Conservation (phyloP, 2,888 invertebrate genomes). For the Graphium colonna region DNA sequence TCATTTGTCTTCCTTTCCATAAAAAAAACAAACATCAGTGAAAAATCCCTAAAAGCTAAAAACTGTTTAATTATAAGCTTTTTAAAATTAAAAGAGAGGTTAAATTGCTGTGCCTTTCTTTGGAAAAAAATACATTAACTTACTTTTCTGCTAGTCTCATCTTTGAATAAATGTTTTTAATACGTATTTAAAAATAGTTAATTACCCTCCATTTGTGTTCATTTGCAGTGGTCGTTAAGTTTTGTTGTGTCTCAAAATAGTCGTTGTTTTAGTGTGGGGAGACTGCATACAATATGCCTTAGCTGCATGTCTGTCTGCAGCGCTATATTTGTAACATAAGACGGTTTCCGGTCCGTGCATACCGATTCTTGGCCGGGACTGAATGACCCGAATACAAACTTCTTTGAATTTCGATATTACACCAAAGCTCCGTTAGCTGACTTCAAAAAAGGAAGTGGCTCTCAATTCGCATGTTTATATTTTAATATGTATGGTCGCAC, state of each 20-base stretch:
- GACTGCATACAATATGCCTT: slow-evolving; percentile 25
- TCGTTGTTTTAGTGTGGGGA: slow-evolving; percentile 7
- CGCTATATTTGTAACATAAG: slow-evolving; percentile 66
- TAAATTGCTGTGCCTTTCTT: too few relatives aligned
- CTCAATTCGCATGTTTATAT: not conserved
- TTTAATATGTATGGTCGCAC: not conserved
- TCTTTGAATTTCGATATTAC: not conserved
- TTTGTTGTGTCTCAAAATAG: slow-evolving; percentile 5
- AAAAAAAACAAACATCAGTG: too few relatives aligned
- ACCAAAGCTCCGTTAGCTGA: not conserved
- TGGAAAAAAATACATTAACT: too few relatives aligned
- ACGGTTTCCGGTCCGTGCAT: slow-evolving; percentile 64
- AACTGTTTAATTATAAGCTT: too few relatives aligned
- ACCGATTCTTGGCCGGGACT: slow-evolving; percentile 36
- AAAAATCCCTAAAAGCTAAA: too few relatives aligned
- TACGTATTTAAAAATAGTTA: not conserved
- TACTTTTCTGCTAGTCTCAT: too few relatives aligned
- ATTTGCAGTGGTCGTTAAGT: slow-evolving; percentile 8
- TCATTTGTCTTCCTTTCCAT: too few relatives aligned
- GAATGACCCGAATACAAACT: slow-evolving; percentile 41
- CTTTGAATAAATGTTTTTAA: too few relatives aligned
- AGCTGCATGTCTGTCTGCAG: slow-evolving; percentile 44
- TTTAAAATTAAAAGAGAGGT: too few relatives aligned
- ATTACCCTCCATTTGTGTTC: not conserved
- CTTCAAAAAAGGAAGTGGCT: not conserved